Evolutionary conservation across 2,888 invertebrate species (phyloP), one percentile per base, ranked within the genome.

Genomic region (Hypomecis atomaria): DNA sequence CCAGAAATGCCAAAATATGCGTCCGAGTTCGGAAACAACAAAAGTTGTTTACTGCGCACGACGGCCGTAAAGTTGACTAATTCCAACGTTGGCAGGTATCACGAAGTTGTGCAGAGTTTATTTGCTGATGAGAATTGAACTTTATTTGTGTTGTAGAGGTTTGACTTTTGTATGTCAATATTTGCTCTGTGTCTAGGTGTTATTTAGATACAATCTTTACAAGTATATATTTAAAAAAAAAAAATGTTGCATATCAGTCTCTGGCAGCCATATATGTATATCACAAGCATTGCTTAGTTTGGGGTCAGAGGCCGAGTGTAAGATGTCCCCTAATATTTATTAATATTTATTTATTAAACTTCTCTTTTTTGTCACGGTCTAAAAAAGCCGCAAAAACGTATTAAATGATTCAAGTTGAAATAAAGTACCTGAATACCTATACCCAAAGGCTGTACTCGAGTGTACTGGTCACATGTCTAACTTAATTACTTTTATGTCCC

Each of bases 401-500:
- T n/a, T 38, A n/a, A 11, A n/a, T 43, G n/a, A 6, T 43, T 23
- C 5, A 33, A 47, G 33, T 33, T 33, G 23, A 33, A 47, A 47
- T 47, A 33, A 5, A 47, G 10, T 6, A 9, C 9, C 33, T 5
- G 10, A 47, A 37, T 36, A 36, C 43, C 59, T 9, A 6, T 9
- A n/a, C 49, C 6, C 5, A 3, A 10, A 8, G 11, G 7, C 49
- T n/a, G 6, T 49, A 57, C 61, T 68, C 60, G 59, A 47, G 36
- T 62, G 49, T 47, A 43, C 67, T 66, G 66, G 45, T 58, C 54
- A 11, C 74, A 71, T 72, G 75, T 71, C 69, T 57, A 50, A 73
- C 69, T 74, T 81, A 79, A 81, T 81, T 81, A 76, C 76, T 75
- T 79, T 76, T 72, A 75, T 67, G 73, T 73, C 70, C 64, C 44